phyloP scores from a whole-genome alignment of 1,140 invertebrate genomes.

The Cotesia vestalis region DNA sequence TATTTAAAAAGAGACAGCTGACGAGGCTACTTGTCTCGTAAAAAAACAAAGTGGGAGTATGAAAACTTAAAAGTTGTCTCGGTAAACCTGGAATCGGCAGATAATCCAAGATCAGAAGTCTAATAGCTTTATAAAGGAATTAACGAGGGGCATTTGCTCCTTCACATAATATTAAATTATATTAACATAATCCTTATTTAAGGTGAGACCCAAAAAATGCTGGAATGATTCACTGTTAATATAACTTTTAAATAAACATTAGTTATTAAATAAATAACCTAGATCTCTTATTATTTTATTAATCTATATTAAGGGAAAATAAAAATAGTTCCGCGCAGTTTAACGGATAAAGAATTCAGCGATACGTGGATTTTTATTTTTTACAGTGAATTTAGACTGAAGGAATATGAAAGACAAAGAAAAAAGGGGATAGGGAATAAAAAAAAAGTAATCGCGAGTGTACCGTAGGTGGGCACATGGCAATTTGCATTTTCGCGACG shows the following conservation, averaged over 20 bases:
- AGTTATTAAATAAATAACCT: no score
- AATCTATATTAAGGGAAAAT: no score
- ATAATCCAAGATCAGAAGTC: conserved; percentile 65
- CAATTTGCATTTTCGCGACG: conserved; percentile 42
- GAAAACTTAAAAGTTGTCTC: conserved; percentile 45
- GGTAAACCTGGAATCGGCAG: conserved; percentile 49
- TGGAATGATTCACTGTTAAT: conserved; percentile 36
- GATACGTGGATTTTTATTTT: background rate
- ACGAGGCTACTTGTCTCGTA: background rate
- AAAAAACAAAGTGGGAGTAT: background rate
- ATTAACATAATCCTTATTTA: conserved; percentile 47
- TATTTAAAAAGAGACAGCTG: no score
- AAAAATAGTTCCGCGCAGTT: no score
- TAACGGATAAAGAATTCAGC: background rate
- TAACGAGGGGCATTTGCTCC: conserved; percentile 45
- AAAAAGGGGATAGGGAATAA: background rate
- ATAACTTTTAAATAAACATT: no score
- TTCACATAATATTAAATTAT: conserved; percentile 38
- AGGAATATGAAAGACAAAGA: conserved; percentile 5
- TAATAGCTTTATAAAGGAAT: conserved; percentile 67
- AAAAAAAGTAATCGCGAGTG: conserved; percentile 6
- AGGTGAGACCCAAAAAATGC: conserved; percentile 46
- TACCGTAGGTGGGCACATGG: conserved; percentile 37
- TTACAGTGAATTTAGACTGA: background rate
- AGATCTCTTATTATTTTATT: no score